Evolutionary conservation across 2,888 invertebrate species (phyloP), one percentile per base, ranked within the genome.

Genomic region (Lepidocyrtoides sp.): DNA sequence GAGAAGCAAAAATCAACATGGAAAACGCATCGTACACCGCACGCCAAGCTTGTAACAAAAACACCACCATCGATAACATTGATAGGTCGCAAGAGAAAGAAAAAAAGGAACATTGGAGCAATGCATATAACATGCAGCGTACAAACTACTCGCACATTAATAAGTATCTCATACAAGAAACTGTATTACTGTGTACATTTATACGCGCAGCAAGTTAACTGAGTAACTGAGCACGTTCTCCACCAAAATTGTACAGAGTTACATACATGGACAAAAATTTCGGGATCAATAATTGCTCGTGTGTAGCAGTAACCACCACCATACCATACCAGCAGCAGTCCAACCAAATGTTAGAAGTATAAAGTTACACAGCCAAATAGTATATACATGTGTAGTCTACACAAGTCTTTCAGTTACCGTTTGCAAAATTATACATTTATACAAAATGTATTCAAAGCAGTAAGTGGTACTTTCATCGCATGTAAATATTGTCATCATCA

Each of bases 261-360:
- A 69, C 17, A n/a, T 17, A 48, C 41, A 75, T 23, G 75, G 26
- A 48, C 75, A 26, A 29, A 63, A 41, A 60, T 26, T 14, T 75
- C n/a, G n/a, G 48, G 89, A 89, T 89, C 89, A 89, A 89, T 89
- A 89, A 82, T 29, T 60, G 83, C 60, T 89, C 82, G 82, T 82
- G 87, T 48, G 75, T 23, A 75, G 69, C 14, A 75, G 51, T 44
- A 66, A 72, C 44, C 14, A 72, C 7, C n/a, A 69, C 17, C 44
- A 20, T 36, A n/a, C 20, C 41, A 14, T 2, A 72, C n/a, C 14
- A 12, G 7, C 44, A 51, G 3, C 14, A 44, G 36, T 7, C 36
- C 2, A 4, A 36, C 36, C 36, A 4, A 36, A 36, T 4, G 36
- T 36, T 36, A 36, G 36, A 36, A 2, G 3, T 36, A 7, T 4